Percentiles rank a stretch among this genome's conserved stretches.
These are phyloP conservation scores for Paraescarpia echinospica DNA, from an alignment of 1,140 invertebrate genomes.

Conservation along the genomic window DNA sequence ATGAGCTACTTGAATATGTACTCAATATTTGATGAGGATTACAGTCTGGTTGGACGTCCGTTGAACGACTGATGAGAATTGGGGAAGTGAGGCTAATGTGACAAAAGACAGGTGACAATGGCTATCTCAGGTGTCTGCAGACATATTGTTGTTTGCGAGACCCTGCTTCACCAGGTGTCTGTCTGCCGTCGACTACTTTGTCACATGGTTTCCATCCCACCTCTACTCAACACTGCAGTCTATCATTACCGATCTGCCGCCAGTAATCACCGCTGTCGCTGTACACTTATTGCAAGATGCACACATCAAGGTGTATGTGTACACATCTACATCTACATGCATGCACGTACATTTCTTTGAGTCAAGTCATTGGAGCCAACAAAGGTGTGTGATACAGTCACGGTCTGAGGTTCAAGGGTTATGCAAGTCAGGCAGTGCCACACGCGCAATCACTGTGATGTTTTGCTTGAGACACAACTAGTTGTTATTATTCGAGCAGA, in stretches of 20 bases:
- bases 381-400: not conserved
- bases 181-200: not conserved
- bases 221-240: not conserved
- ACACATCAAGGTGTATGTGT: not conserved
- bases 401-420: not conserved
- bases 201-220: not conserved
- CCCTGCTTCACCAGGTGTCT: not conserved
- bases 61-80: not conserved
- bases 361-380: not conserved
- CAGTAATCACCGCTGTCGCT: not conserved
- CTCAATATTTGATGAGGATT: not conserved
- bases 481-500: not conserved
- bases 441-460: not conserved
- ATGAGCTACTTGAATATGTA: not conserved
- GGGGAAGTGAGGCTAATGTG: not conserved
- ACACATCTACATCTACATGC: not conserved
- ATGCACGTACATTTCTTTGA: not conserved
- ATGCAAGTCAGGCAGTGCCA: not conserved
- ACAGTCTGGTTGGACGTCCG: not conserved
- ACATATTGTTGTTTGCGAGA: not conserved
- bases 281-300: not conserved
- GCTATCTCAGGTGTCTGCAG: not conserved
- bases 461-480: not conserved
- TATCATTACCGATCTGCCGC: not conserved
- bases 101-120: not conserved